phyloP scores from a whole-genome alignment of 2,888 invertebrate species.

The Eulithis testata region DNA sequence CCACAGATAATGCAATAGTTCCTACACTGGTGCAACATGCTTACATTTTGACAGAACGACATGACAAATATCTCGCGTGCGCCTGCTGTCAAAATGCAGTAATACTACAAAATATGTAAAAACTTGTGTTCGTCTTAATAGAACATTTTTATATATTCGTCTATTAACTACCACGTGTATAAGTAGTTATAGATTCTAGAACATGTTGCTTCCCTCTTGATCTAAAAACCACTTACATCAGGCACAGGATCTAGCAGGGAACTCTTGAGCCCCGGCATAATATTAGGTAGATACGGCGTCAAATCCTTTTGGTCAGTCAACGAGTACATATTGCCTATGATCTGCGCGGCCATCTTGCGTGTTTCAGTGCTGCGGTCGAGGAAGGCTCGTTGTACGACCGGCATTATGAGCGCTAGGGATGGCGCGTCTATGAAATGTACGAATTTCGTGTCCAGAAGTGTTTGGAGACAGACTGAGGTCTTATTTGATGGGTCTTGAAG shows the following conservation, averaged over 20 bases:
- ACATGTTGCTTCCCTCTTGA: no score
- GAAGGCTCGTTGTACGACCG: conserved; percentile 98
- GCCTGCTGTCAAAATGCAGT: no score
- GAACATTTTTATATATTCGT: no score
- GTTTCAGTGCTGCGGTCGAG: conserved; percentile 99
- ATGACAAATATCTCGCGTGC: no score
- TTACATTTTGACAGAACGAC: no score
- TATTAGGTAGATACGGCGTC: conserved; percentile 96
- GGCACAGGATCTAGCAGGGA: conserved; percentile 99
- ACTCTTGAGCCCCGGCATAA: conserved; percentile 98
- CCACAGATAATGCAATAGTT: no score
- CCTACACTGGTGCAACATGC: no score
- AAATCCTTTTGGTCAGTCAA: conserved; percentile 99
- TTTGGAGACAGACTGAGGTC: conserved; percentile 96
- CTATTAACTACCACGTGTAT: no score
- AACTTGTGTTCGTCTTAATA: no score
- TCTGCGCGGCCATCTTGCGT: conserved; percentile 99
- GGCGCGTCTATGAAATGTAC: conserved; percentile 99
- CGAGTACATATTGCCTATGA: conserved; percentile 99
- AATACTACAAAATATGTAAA: no score
- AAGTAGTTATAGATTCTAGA: no score
- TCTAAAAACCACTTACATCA: conserved; percentile 84
- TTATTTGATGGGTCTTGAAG: conserved; percentile 98
- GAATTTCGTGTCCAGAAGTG: conserved; percentile 97
- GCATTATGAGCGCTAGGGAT: conserved; percentile 99